Conservation (phyloP, 2,113 vertebrate genomes). For the Hemiscyllium ocellatum region DNA sequence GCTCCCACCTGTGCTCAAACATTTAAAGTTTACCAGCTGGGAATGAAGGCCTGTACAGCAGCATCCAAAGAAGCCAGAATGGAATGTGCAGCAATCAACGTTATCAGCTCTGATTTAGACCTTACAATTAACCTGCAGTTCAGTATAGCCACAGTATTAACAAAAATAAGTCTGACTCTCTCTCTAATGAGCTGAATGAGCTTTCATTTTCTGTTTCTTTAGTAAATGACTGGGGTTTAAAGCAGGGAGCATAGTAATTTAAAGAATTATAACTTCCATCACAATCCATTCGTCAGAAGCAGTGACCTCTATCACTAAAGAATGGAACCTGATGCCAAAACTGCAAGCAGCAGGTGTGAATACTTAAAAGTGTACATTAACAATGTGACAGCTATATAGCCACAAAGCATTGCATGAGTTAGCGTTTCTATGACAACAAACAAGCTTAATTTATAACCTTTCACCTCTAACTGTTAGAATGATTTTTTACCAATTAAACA, state of each 20-base stretch:
- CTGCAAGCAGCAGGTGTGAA: constrained; percentile 6
- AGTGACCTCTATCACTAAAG: constrained; percentile 9
- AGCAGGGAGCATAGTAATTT: neutral
- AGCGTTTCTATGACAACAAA: neutral
- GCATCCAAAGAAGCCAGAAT: neutral
- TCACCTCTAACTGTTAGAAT: neutral
- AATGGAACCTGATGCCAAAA: neutral
- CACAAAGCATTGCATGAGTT: neutral
- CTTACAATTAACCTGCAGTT: neutral
- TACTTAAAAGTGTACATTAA: constrained; percentile 14
- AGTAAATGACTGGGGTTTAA: neutral
- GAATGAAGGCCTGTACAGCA: neutral
- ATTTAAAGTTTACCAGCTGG: neutral
- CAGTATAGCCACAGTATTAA: neutral
- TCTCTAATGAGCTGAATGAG: neutral
- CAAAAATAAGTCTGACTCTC: neutral
- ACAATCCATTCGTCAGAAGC: constrained; percentile 4
- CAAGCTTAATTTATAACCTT: constrained; percentile 15
- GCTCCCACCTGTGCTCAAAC: neutral
- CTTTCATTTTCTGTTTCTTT: neutral
- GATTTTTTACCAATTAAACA: neutral
- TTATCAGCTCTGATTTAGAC: neutral
- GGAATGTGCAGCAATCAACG: neutral
- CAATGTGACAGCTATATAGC: neutral
- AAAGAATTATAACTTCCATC: constrained; percentile 1